Evolutionary conservation across 2,797 vertebrate species (phyloP).

Genomic region (Cygnus olor): DNA sequence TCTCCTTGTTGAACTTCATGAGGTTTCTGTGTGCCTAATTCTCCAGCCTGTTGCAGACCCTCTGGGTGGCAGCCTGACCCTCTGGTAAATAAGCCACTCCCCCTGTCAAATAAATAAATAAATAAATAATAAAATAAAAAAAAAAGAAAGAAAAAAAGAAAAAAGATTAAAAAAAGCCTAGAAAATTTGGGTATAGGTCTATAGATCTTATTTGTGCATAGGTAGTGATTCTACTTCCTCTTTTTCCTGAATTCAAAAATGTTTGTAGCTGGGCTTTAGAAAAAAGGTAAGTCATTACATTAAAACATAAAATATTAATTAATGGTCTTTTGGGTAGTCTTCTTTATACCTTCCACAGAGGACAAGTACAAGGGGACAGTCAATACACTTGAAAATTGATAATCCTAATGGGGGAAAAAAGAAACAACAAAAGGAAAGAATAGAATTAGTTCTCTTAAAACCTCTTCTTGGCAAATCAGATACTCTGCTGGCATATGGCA

Average conservation of each 20-base stretch:
- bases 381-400: neutral
- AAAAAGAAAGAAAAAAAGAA: too few species aligned
- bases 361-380: neutral
- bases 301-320: neutral
- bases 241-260: neutral
- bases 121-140: neutral
- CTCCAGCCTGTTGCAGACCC: neutral
- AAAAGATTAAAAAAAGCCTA: neutral
- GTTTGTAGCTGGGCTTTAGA: neutral
- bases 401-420: neutral
- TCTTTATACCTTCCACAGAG: neutral
- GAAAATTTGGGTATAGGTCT: neutral
- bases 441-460: slow-evolving; percentile 2
- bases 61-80: neutral
- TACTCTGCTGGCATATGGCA: neutral
- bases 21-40: neutral
- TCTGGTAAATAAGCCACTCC: neutral
- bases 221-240: neutral
- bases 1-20: neutral
- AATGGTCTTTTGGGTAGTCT: neutral
- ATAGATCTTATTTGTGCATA: neutral
- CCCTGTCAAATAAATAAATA: neutral
- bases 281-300: neutral
- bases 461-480: neutral
- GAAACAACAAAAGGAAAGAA: neutral